Conservation (phyloP, 2,888 invertebrate species). For the Gortyna flavago region DNA sequence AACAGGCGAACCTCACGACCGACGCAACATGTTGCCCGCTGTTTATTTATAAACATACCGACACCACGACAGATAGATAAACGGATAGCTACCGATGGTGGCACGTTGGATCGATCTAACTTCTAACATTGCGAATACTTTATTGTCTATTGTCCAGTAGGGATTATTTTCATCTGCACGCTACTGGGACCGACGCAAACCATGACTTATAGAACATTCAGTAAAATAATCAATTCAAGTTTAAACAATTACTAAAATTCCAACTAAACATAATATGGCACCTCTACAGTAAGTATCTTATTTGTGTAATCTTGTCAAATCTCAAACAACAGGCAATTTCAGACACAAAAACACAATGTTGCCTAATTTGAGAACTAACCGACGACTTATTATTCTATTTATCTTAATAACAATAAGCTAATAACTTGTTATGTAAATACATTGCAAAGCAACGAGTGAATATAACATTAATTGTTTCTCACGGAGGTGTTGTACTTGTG, state of each 20-base stretch:
- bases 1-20: slow-evolving; percentile 61
- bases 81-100: slow-evolving; percentile 49
- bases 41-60: slow-evolving; percentile 69
- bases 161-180: slow-evolving; percentile 23
- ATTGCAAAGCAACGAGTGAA: slow-evolving; percentile 49
- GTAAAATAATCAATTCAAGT: background rate
- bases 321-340: slow-evolving; percentile 26
- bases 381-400: slow-evolving; percentile 46
- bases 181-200: background rate
- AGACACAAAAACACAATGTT: slow-evolving; percentile 22
- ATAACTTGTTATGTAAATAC: slow-evolving; percentile 62
- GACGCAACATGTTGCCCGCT: slow-evolving; percentile 58
- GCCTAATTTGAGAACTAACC: slow-evolving; percentile 53
- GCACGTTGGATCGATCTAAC: slow-evolving; percentile 41
- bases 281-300: background rate
- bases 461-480: slow-evolving; percentile 62
- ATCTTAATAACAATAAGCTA: slow-evolving; percentile 48
- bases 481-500: slow-evolving; percentile 51
- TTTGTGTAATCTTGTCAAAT: slow-evolving; percentile 27
- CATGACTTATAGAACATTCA: background rate
- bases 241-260: slow-evolving; percentile 12
- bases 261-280: background rate
- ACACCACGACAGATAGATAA: slow-evolving; percentile 59
- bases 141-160: slow-evolving; percentile 20
- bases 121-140: slow-evolving; percentile 35